These are phyloP conservation scores for Indri indri DNA, from an alignment of 2,113 vertebrate species.

Conservation along the genomic window DNA sequence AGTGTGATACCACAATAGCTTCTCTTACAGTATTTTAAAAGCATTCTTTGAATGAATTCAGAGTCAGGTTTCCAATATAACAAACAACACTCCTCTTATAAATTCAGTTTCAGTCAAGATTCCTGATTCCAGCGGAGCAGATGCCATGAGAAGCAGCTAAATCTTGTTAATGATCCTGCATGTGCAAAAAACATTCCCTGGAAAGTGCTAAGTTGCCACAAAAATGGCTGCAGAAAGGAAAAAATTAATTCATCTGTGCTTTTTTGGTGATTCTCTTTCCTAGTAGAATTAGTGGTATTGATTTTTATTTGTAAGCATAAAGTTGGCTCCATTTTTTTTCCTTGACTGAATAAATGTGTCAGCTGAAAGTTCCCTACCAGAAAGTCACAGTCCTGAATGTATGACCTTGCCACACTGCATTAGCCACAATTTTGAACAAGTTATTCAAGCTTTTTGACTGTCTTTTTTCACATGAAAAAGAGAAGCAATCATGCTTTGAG, in stretches of 20 bases:
- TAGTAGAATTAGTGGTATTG: not conserved
- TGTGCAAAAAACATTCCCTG: not conserved
- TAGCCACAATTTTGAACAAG: not conserved
- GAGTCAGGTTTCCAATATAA: not conserved
- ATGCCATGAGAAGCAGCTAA: not conserved
- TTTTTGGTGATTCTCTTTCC: not conserved
- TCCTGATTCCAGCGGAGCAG: not conserved
- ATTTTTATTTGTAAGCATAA: constrained; percentile 52
- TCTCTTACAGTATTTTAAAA: not conserved
- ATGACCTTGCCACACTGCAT: not conserved
- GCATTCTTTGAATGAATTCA: not conserved
- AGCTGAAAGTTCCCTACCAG: not conserved
- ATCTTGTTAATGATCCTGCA: not conserved
- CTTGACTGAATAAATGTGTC: not conserved
- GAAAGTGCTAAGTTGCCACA: not conserved
- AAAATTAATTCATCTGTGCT: not conserved
- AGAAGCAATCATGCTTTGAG: not conserved
- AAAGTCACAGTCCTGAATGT: not conserved
- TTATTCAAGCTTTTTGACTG: not conserved
- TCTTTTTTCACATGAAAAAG: not conserved
- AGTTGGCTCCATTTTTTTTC: not conserved
- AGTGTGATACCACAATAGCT: not conserved
- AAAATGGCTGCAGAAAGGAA: not conserved
- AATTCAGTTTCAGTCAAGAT: not conserved
- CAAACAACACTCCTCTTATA: not conserved